A percentile compares a stretch with the other conserved stretches of the same genome.
These are phyloP conservation scores for Ptychochromis oligacanthus DNA, from an alignment of 2,113 vertebrate genomes.

Conservation along the genomic window DNA sequence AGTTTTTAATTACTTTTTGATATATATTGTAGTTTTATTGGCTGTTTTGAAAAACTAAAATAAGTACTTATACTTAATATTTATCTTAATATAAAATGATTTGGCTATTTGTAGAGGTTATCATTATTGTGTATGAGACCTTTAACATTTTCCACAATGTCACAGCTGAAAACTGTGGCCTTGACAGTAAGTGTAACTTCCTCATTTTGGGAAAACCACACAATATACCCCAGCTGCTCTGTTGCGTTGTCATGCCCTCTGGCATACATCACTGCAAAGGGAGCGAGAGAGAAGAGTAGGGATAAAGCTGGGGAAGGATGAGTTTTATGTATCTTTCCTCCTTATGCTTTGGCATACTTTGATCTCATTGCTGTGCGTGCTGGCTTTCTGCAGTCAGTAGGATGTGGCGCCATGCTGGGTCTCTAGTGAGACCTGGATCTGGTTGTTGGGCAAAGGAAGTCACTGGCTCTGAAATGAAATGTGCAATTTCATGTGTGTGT, in stretches of 20 bases:
- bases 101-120: background rate
- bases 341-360: slow-evolving; percentile 64
- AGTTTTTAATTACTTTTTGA: too few species aligned
- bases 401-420: slow-evolving; percentile 63
- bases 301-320: slow-evolving; percentile 42
- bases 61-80: too few species aligned
- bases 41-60: too few species aligned
- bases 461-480: slow-evolving; percentile 32
- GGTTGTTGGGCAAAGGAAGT: slow-evolving; percentile 45
- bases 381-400: slow-evolving; percentile 48
- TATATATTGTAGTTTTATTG: too few species aligned
- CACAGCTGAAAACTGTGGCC: background rate
- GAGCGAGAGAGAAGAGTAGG: slow-evolving; percentile 36
- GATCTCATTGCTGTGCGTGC: slow-evolving; percentile 64
- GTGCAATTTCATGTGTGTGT: background rate
- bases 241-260: slow-evolving; percentile 57
- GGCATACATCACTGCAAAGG: slow-evolving; percentile 63
- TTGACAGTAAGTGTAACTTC: slow-evolving; percentile 16
- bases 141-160: slow-evolving; percentile 3
- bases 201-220: slow-evolving; percentile 17
- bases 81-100: too few species aligned
- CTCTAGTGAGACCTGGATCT: slow-evolving; percentile 59
- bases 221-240: slow-evolving; percentile 55
- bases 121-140: background rate
- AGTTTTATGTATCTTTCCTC: slow-evolving; percentile 66